phyloP scores from a whole-genome alignment of 2,113 vertebrate species.

The Catagonus wagneri region DNA sequence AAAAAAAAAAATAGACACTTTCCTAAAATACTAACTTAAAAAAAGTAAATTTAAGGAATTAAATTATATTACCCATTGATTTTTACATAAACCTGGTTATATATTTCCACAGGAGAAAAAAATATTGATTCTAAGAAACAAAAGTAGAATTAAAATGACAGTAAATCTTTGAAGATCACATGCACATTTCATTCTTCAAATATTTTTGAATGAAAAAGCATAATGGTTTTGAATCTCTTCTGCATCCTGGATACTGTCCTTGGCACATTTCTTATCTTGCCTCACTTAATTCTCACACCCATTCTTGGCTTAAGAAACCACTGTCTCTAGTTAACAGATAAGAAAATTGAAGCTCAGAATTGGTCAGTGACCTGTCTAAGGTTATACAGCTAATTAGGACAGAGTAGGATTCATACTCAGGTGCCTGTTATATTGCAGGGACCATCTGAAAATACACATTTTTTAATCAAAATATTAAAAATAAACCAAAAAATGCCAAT shows the following conservation, averaged over 20 bases:
- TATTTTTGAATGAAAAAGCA: not conserved
- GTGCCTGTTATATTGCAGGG: not conserved
- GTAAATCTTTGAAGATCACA: slow-evolving; percentile 2
- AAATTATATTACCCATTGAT: not conserved
- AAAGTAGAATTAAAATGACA: slow-evolving; percentile 22
- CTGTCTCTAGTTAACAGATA: slow-evolving; percentile 20
- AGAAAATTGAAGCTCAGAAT: slow-evolving; percentile 53
- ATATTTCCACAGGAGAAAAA: not conserved
- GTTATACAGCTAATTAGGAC: slow-evolving; percentile 15
- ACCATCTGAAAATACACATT: not conserved
- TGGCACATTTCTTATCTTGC: not conserved
- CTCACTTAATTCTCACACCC: not conserved
- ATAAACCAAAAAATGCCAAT: not conserved
- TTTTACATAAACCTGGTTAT: not conserved
- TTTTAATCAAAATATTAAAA: slow-evolving; percentile 46
- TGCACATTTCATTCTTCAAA: not conserved
- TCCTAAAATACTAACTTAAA: not conserved
- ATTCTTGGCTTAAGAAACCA: slow-evolving; percentile 26
- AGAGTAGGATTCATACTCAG: not conserved
- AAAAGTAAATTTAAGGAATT: not conserved
- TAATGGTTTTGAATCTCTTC: not conserved
- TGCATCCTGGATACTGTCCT: not conserved
- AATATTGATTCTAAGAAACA: slow-evolving; percentile 1
- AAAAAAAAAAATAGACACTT: not conserved
- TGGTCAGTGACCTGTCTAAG: not conserved